Percentiles rank a stretch among this genome's conserved stretches.
phyloP scores from a whole-genome alignment of 2,888 invertebrate genomes.

The Drosophila emarginata region DNA sequence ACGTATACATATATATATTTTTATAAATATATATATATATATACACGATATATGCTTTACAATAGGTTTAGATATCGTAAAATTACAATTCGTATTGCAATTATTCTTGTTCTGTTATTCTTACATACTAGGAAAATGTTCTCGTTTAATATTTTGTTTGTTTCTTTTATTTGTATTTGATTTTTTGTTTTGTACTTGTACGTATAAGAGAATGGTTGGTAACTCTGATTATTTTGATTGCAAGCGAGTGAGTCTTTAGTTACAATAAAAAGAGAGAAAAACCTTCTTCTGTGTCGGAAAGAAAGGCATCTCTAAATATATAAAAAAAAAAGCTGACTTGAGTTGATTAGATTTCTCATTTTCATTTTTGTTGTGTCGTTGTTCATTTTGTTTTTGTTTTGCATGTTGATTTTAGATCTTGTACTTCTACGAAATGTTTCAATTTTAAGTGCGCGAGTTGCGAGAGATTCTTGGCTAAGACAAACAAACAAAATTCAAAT shows the following conservation, averaged over 20 bases:
- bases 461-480: slow-evolving; percentile 60
- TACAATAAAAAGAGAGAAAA: not conserved
- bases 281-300: not conserved
- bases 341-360: slow-evolving; percentile 7
- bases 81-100: not conserved
- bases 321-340: not conserved
- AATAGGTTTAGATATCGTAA: not conserved
- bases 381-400: not conserved
- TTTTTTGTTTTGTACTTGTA: slow-evolving; percentile 32
- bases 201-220: slow-evolving; percentile 18
- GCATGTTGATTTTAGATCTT: not conserved
- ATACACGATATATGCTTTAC: slow-evolving; percentile 4
- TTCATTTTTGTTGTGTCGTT: slow-evolving; percentile 15
- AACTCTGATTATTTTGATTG: slow-evolving; percentile 29
- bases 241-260: slow-evolving; percentile 9
- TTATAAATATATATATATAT: slow-evolving; percentile 18
- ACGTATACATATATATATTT: slow-evolving; percentile 15
- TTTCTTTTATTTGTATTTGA: slow-evolving; percentile 41
- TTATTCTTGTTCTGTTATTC: not conserved
- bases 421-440: not conserved
- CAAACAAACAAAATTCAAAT: slow-evolving; percentile 30
- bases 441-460: not conserved
- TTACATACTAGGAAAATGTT: slow-evolving; percentile 26
- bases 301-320: not conserved
- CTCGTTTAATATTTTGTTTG: slow-evolving; percentile 31